Evolutionary conservation across 2,113 vertebrate genomes (phyloP), one percentile per base, ranked within the genome.

Genomic region (Coturnix japonica): DNA sequence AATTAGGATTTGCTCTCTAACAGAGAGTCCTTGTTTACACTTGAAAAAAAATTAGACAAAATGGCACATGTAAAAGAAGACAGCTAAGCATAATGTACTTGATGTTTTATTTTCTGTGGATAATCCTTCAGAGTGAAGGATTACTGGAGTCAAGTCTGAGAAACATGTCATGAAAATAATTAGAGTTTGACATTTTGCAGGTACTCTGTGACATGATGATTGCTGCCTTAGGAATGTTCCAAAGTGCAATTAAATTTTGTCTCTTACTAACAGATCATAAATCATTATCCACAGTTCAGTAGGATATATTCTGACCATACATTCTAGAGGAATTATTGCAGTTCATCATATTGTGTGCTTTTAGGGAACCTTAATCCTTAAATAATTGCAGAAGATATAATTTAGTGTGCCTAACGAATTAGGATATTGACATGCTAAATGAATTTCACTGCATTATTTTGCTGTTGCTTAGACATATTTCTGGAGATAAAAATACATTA

Each of bases 361-460:
- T 92, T 65, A 75, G 87, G 75, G 74, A 95, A 47, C 37, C 43
- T 87, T 93, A 93, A 90, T 96, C 71, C 89, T 90, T 74, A 95
- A 91, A 84, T 94, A 85, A 95, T 80, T 94, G 39, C 51, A 76
- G 56, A 23, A 89, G 31, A 80, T 54, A 28, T 10, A 54, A 77
- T 81, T 81, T 89, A 31, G 37, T 63, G 21, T 0, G 0, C 56
- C 92, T 87, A 91, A 82, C 79, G 33, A 75, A 77, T 73, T 72
- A 54, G 20, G 47, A 53, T 89, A 83, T 80, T 85, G 69, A 81
- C 53, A 67, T 19, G 51, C 44, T 91, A 87, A 75, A 85, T 81
- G 13, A 85, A 90, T 66, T 77, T 47, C 9, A 2, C 39, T 77
- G 4, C 21, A 44, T 47, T 82, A 12, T 71, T 94, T 93, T 69